phyloP scores from a whole-genome alignment of 1,140 invertebrate genomes.

The Mamestra configurata region DNA sequence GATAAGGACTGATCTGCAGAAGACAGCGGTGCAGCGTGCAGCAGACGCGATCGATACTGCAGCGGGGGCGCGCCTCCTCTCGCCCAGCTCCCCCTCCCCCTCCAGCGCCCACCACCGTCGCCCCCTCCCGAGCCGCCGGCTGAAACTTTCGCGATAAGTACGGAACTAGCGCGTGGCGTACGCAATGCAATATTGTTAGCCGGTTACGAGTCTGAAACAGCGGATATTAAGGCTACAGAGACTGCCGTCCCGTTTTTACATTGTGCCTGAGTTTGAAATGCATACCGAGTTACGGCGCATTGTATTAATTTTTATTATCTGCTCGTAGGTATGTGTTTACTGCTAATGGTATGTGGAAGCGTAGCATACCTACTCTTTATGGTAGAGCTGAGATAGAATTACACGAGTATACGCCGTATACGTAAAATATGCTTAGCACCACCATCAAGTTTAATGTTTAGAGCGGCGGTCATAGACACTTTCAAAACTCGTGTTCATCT shows the following conservation, averaged over 20 bases:
- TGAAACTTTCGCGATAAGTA: slow-evolving; percentile 87
- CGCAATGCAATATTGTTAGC: slow-evolving; percentile 88
- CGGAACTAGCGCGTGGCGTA: slow-evolving; percentile 85
- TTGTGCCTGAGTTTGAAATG: slow-evolving; percentile 76
- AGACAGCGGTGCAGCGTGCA: slow-evolving; percentile 85
- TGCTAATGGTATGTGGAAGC: slow-evolving; percentile 51
- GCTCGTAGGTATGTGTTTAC: slow-evolving; percentile 47
- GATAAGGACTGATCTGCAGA: slow-evolving; percentile 87
- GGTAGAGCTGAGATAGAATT: slow-evolving; percentile 36
- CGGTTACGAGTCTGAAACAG: slow-evolving; percentile 85
- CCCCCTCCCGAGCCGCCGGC: slow-evolving; percentile 65
- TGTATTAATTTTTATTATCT: slow-evolving; percentile 73
- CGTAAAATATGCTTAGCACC: slow-evolving; percentile 2
- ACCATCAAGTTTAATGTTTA: slow-evolving; percentile 23
- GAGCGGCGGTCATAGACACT: not conserved
- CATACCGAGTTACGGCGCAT: slow-evolving; percentile 73
- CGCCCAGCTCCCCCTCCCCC: slow-evolving; percentile 52
- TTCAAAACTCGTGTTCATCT: not conserved
- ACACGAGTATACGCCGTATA: not conserved
- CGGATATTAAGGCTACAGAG: slow-evolving; percentile 85
- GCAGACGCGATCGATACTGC: slow-evolving; percentile 86
- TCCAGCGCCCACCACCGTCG: slow-evolving; percentile 53
- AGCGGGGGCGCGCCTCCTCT: slow-evolving; percentile 62
- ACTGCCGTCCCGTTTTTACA: slow-evolving; percentile 80
- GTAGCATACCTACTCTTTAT: slow-evolving; percentile 35